Evolutionary conservation across 2,113 vertebrate species (phyloP).

Genomic region (Amphilophus citrinellus): DNA sequence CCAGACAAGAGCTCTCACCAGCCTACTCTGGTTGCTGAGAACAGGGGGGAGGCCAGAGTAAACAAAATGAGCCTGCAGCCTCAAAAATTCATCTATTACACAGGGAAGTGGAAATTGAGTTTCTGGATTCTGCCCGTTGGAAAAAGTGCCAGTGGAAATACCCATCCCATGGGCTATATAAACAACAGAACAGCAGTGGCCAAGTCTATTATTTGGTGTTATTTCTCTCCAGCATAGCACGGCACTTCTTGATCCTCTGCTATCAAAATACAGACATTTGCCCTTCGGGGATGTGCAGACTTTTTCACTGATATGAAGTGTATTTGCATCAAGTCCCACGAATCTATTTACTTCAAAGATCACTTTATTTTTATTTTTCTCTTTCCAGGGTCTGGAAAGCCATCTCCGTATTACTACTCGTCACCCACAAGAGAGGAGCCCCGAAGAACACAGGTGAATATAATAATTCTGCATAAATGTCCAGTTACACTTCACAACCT

Average conservation of each 20-base stretch:
- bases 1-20: constrained; percentile 40
- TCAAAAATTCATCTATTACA: constrained; percentile 37
- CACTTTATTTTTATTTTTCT: background rate
- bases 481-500: background rate
- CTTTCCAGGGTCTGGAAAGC: constrained; percentile 91
- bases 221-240: constrained; percentile 33
- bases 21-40: constrained; percentile 32
- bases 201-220: constrained; percentile 48
- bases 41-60: constrained; percentile 37
- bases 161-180: constrained; percentile 57
- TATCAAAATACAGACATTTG: constrained; percentile 60
- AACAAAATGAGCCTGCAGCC: constrained; percentile 57
- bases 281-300: constrained; percentile 37
- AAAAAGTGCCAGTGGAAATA: constrained; percentile 61
- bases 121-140: constrained; percentile 62
- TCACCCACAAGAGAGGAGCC: constrained; percentile 94
- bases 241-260: constrained; percentile 48
- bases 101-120: constrained; percentile 58
- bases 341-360: constrained; percentile 7
- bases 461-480: background rate
- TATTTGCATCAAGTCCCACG: constrained; percentile 9
- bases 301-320: constrained; percentile 37
- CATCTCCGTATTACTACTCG: constrained; percentile 95
- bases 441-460: constrained; percentile 91
- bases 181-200: constrained; percentile 54